Evolutionary conservation across 1,140 invertebrate genomes (phyloP), one percentile per base, ranked within the genome.

Genomic region (Archivesica marissinica): DNA sequence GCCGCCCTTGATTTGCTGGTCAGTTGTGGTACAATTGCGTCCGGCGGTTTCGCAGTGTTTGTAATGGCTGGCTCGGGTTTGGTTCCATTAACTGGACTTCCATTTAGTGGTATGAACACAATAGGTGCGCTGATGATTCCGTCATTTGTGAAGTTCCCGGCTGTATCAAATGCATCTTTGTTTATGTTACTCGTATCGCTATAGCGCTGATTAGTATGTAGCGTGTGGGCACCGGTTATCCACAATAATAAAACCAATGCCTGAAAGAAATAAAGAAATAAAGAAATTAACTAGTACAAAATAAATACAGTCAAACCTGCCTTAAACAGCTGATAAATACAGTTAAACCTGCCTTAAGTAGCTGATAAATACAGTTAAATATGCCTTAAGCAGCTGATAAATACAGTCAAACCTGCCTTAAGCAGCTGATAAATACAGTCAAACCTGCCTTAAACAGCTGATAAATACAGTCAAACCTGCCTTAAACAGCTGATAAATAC

Each of bases 251-350:
- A 35, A 35, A 15, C 30, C 59, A 6, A 64, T 64, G 30, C 30
- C 59, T 64, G 59, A 35, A 64, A 64, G 38, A 64, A 3, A 64
- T n/a, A n/a, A n/a, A n/a, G n/a, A n/a, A n/a, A n/a, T n/a, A n/a
- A n/a, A n/a, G n/a, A n/a, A n/a, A n/a, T n/a, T n/a, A n/a, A n/a
- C n/a, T n/a, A n/a, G n/a, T n/a, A n/a, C n/a, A n/a, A n/a, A n/a
- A n/a, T n/a, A n/a, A n/a, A n/a, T n/a, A n/a, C n/a, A n/a, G n/a
- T n/a, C n/a, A n/a, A n/a, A n/a, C n/a, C n/a, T n/a, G n/a, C n/a
- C n/a, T n/a, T n/a, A n/a, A n/a, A n/a, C n/a, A n/a, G n/a, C n/a
- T n/a, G n/a, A n/a, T n/a, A n/a, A n/a, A n/a, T n/a, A n/a, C n/a
- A n/a, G n/a, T n/a, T n/a, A n/a, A n/a, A n/a, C n/a, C n/a, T n/a